Percentiles rank a stretch among this genome's conserved stretches.
These are phyloP conservation scores for Conistra vaccinii DNA, from an alignment of 2,888 invertebrate species.

Conservation along the genomic window DNA sequence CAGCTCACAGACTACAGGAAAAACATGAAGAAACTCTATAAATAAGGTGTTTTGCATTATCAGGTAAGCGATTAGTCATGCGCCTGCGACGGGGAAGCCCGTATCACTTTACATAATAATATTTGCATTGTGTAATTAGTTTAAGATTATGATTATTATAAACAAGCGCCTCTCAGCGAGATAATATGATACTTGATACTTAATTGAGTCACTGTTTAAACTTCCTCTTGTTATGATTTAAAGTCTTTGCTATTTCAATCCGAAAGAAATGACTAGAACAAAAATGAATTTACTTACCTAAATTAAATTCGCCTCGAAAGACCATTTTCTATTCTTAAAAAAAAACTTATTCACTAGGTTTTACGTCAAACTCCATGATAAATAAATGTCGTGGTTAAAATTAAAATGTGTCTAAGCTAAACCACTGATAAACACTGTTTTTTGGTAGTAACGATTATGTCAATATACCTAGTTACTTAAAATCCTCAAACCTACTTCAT, in stretches of 20 bases:
- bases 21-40: constrained; percentile 52
- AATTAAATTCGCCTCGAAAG: too few species aligned
- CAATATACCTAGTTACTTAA: too few species aligned
- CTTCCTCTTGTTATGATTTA: constrained; percentile 6
- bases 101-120: constrained; percentile 61
- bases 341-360: too few species aligned
- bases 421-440: too few species aligned
- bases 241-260: neutral
- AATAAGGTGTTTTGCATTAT: constrained; percentile 40
- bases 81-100: constrained; percentile 59
- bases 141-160: constrained; percentile 49
- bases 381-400: too few species aligned
- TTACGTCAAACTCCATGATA: too few species aligned
- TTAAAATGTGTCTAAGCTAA: too few species aligned
- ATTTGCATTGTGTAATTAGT: constrained; percentile 38
- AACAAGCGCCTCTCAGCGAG: constrained; percentile 34
- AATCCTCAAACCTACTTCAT: too few species aligned
- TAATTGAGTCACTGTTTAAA: neutral
- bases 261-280: neutral
- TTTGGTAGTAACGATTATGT: too few species aligned
- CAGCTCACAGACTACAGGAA: constrained; percentile 43
- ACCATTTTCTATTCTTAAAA: too few species aligned
- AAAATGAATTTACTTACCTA: too few species aligned
- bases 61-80: constrained; percentile 58
- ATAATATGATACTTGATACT: constrained; percentile 21